These are phyloP conservation scores for Lophius piscatorius DNA, from an alignment of 2,113 vertebrate genomes.

Conservation along the genomic window DNA sequence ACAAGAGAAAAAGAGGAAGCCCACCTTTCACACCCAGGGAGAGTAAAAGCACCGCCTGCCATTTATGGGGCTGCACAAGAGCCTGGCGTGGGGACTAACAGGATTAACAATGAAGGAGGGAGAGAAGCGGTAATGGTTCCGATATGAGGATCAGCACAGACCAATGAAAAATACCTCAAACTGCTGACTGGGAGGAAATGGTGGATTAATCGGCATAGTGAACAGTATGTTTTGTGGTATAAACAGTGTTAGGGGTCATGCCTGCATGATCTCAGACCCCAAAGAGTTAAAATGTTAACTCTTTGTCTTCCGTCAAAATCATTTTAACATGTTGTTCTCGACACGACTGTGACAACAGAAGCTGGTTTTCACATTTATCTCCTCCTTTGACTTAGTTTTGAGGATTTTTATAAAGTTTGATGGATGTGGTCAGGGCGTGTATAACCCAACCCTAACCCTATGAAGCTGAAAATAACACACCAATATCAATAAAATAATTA, in stretches of 20 bases:
- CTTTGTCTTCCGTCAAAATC: no score
- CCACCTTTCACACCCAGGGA: conserved; percentile 57
- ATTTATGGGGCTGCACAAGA: conserved; percentile 43
- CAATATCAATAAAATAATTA: no score
- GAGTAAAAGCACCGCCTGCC: conserved; percentile 54
- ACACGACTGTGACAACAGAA: neutral
- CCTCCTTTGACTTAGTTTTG: no score
- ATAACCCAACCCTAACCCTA: no score
- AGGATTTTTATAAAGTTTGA: no score
- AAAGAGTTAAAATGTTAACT: no score
- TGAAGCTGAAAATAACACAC: no score
- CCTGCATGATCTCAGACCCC: no score
- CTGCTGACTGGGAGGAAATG: neutral
- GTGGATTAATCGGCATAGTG: neutral
- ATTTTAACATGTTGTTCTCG: no score
- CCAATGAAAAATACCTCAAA: neutral
- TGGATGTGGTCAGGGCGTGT: no score
- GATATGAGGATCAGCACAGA: neutral
- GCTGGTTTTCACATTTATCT: neutral
- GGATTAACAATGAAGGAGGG: conserved; percentile 23
- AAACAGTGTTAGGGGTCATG: no score
- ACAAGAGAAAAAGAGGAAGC: conserved; percentile 30
- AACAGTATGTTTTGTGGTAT: no score
- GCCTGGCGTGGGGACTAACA: conserved; percentile 14
- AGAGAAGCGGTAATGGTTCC: conserved; percentile 3